A percentile compares a stretch with the other conserved stretches of the same genome.
Conservation (phyloP, 2,113 vertebrate genomes). For the Siniperca knerii region DNA sequence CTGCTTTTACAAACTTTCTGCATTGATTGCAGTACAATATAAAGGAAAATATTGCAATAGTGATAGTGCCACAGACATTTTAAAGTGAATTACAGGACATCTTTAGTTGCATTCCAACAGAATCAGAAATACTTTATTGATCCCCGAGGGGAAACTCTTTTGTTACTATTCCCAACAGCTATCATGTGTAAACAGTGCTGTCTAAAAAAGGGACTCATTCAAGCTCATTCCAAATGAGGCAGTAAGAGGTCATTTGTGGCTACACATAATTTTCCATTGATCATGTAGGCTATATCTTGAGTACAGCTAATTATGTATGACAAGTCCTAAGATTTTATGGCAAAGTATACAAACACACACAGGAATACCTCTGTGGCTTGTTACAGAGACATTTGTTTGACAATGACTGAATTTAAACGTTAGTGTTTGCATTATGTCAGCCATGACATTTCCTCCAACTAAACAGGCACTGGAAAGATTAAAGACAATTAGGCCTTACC, state of each 20-base stretch:
- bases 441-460: conserved; percentile 56
- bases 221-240: background rate
- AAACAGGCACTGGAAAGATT: conserved; percentile 25
- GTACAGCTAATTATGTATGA: background rate
- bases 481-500: conserved; percentile 62
- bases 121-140: too few species aligned
- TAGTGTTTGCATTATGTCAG: conserved; percentile 40
- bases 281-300: background rate
- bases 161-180: background rate
- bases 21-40: background rate
- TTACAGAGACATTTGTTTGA: conserved; percentile 21
- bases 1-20: background rate
- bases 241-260: background rate
- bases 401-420: conserved; percentile 7
- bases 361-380: conserved; percentile 30
- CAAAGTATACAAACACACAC: background rate
- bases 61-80: background rate
- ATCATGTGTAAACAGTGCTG: conserved; percentile 11
- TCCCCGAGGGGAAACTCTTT: too few species aligned
- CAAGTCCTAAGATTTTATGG: background rate
- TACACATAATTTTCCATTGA: background rate
- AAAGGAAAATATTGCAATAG: background rate
- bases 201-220: background rate
- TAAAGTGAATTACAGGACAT: background rate
- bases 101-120: conserved; percentile 1